Base-by-base conservation (phyloP, 2,113 vertebrate genomes). In the Thinocorus orbignyianus region DNA sequence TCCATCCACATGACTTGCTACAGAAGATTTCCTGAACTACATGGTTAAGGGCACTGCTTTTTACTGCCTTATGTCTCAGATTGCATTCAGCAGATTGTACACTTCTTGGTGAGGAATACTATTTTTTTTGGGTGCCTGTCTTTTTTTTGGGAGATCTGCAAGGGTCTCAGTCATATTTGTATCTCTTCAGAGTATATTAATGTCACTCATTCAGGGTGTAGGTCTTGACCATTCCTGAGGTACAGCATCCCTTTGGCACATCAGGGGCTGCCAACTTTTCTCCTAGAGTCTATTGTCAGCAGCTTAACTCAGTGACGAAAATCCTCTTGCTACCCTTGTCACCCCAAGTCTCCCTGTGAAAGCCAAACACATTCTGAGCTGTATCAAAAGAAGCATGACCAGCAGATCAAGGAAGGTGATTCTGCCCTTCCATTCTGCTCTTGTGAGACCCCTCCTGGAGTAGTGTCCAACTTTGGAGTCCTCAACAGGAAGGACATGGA, bases 61-160 rank as follows among this genome's bases (percentile, higher is more conserved):
- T 65, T 81, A 42, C 13, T 78, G 15, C n/a, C 17, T 58, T n/a
- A 12, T 12, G 7, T 66, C 48, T 88, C 22, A 49, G 51, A 31
- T 61, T 48, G 10, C 26, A 35, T 73, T 77, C 1, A 25, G 30
- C 8, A 49, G 22, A 51, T 77, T 72, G 20, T 13, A 68, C 35
- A 11, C 11, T 70, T 86, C 24, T 42, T 64, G 37, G 20, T 81
- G 15, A 76, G 25, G 26, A 81, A 69, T 81, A 16, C 2, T 8
- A 46, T 17, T 1, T 26, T 9, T 30, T 14, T 46, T n/a, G n/a
- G 30, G 39, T 42, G 61, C 37, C 37, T 17, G 5, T 25, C 15
- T 61, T 23, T 2, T 3, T 33, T 12, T 25, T 4, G 5, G 6
- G 0, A 13, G 13, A 4, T 58, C 31, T 78, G 11, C 5, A 22